A percentile compares a stretch with the other conserved stretches of the same genome.
Conservation (phyloP, 1,140 invertebrate species). For the Lithobius niger region DNA sequence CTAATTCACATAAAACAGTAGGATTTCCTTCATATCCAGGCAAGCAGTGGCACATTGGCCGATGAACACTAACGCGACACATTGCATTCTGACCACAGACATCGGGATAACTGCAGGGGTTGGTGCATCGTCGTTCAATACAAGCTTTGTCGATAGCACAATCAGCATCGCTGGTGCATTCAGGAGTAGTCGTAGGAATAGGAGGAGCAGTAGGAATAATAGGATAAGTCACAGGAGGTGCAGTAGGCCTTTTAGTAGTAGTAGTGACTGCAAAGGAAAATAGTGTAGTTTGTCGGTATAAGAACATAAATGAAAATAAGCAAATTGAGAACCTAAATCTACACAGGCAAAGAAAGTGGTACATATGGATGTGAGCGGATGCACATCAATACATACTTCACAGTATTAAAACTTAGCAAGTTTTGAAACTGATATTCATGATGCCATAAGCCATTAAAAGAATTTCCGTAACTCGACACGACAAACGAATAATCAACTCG, state of each 20-base stretch:
- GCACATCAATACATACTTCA: conserved; percentile 12
- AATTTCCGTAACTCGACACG: too few relatives aligned
- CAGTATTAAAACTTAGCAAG: too few relatives aligned
- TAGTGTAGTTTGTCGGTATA: neutral
- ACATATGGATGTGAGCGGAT: conserved; percentile 15
- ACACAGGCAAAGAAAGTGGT: conserved; percentile 9
- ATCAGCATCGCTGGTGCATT: conserved; percentile 18
- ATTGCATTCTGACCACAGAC: conserved; percentile 70
- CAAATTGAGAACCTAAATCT: neutral
- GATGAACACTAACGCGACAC: conserved; percentile 52
- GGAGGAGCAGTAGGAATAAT: conserved; percentile 65
- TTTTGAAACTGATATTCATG: too few relatives aligned
- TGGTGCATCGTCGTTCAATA: conserved; percentile 39
- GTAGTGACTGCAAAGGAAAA: conserved; percentile 4
- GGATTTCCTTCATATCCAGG: conserved; percentile 54
- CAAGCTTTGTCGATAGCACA: conserved; percentile 21
- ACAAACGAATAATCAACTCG: too few relatives aligned
- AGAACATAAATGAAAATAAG: conserved; percentile 1
- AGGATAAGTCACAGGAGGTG: conserved; percentile 41
- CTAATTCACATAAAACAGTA: conserved; percentile 40
- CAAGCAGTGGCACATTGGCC: conserved; percentile 60
- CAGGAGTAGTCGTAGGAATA: conserved; percentile 50
- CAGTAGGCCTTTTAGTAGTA: conserved; percentile 8
- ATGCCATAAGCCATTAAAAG: too few relatives aligned
- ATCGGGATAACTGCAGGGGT: conserved; percentile 60